These are phyloP conservation scores for Teleopsis dalmanni DNA, from an alignment of 1,140 invertebrate species.

Conservation along the genomic window DNA sequence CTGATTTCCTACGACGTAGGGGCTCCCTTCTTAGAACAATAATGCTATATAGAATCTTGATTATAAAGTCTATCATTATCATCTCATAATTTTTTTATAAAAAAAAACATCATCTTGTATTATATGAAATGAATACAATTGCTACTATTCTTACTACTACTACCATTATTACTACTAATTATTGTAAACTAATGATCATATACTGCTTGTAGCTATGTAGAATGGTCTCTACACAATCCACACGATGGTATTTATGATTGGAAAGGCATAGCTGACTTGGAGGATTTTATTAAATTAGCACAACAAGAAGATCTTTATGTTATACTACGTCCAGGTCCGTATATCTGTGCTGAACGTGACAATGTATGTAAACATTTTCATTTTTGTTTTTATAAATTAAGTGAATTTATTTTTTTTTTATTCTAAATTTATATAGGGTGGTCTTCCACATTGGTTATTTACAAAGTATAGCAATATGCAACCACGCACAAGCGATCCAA, in stretches of 20 bases:
- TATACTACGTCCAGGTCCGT: slow-evolving; percentile 72
- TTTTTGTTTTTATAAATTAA: neutral
- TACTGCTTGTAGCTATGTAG: slow-evolving; percentile 80
- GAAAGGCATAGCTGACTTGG: slow-evolving; percentile 54
- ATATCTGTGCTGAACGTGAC: slow-evolving; percentile 68
- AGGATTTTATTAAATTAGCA: slow-evolving; percentile 58
- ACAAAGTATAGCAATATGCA: slow-evolving; percentile 57
- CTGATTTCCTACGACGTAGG: too few species aligned
- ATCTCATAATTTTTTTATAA: too few species aligned
- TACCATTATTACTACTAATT: too few species aligned
- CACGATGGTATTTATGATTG: slow-evolving; percentile 61
- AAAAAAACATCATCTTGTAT: too few species aligned
- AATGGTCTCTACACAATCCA: slow-evolving; percentile 86
- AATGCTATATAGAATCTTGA: too few species aligned
- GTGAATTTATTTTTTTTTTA: slow-evolving; percentile 14
- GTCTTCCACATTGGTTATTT: slow-evolving; percentile 74
- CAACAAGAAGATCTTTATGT: slow-evolving; percentile 64
- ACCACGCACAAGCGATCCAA: slow-evolving; percentile 53
- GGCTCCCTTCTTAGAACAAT: too few species aligned
- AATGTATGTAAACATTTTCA: slow-evolving; percentile 17
- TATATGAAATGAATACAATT: too few species aligned
- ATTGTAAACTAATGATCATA: too few species aligned
- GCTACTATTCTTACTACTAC: too few species aligned
- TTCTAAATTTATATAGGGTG: slow-evolving; percentile 56
- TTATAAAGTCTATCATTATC: too few species aligned